Evolutionary conservation across 2,113 vertebrate genomes (phyloP), one percentile per base, ranked within the genome.

Genomic region (Pheucticus melanocephalus): DNA sequence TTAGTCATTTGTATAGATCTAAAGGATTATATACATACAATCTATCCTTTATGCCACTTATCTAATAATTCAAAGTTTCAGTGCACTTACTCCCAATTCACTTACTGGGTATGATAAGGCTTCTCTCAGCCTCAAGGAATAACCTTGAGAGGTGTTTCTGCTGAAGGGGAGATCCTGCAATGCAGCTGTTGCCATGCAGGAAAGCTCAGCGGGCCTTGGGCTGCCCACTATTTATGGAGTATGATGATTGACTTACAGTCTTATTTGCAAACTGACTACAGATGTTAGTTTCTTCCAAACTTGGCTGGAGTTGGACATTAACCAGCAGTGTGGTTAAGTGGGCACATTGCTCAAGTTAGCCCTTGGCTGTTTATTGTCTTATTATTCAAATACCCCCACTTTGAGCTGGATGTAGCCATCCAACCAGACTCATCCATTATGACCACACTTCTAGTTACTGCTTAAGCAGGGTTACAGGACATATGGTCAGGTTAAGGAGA

Each of bases 381-480:
- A 10, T 20, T 59, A 33, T 9, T 5, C 44, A 73, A 51, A 44
- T 45, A 45, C 2, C 9, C 23, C 7, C 30, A 22, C 54, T 53
- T n/a, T 22, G 30, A 53, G 45, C 53, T 75, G 45, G 45, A 53
- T 60, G 45, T 7, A 53, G 45, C 20, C 45, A n/a, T 39, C 45
- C 35, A 6, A 31, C 24, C 39, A 53, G 56, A 40, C 16, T 39
- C 23, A 45, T 20, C 28, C 21, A 6, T 30, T 68, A 30, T 0
- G 0, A 25, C 19, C 53, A 53, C 39, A 22, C 19, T 75, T 51
- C 15, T 13, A 9, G 37, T 39, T 45, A 59, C 7, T 39, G 9
- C 19, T 39, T 20, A 22, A 40, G 6, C 19, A n/a, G 39, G 12
- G 10, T 45, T 30, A n/a, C 0, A 0, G 39, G 20, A 54, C 10